Evolutionary conservation across 2,113 vertebrate genomes (phyloP).

Genomic region (Sakesphorus luctuosus): DNA sequence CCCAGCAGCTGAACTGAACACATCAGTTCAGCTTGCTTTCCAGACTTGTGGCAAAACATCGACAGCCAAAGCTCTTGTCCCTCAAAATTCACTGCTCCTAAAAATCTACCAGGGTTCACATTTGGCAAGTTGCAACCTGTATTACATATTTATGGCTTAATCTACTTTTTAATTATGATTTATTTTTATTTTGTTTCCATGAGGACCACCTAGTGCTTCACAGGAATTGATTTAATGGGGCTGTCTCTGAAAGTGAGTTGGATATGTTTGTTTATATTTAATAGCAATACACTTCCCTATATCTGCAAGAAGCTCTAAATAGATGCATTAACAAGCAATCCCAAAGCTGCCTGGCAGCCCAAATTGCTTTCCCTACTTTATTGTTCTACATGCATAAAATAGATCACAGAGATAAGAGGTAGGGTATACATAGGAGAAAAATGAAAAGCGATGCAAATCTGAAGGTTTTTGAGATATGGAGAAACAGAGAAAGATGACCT

Average conservation of each 20-base stretch:
- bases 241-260: accelerated
- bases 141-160: background rate
- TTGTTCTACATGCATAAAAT: background rate
- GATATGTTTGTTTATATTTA: background rate
- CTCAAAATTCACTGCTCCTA: background rate
- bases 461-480: accelerated
- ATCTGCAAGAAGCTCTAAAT: background rate
- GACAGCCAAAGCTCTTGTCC: background rate
- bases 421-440: background rate
- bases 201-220: background rate
- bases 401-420: background rate
- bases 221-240: background rate
- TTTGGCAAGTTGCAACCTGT: background rate
- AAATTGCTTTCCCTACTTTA: background rate
- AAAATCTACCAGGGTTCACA: background rate
- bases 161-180: background rate
- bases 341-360: background rate
- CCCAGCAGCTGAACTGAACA: background rate
- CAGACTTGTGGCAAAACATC: background rate
- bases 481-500: background rate
- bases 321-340: background rate
- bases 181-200: background rate
- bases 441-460: background rate
- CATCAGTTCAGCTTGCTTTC: background rate
- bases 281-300: background rate